Base-by-base conservation (phyloP, 1,140 invertebrate genomes). In the Nautilus pompilius region DNA sequence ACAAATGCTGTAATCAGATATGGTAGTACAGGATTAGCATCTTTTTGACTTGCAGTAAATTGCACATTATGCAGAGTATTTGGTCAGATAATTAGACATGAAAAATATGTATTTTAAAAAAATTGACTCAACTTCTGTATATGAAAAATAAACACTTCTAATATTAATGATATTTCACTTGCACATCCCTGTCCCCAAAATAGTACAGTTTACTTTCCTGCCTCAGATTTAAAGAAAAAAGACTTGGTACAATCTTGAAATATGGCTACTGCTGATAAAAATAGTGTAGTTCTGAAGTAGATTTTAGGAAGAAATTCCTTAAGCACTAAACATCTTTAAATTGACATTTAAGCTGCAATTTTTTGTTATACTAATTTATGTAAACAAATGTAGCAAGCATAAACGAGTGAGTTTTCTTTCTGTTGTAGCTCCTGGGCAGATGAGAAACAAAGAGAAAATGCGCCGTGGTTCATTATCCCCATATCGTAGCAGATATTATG, bases 361-460 rank as follows among this genome's bases (percentile, higher is more conserved):
- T 15, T 22, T 22, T 58, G 0, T 13, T 60, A 29, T 49, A 49
- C 17, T 53, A 51, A 15, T 17, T 20, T 36, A 36, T 26, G n/a
- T n/a, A 33, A 5, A 17, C 20, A 34, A 17, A 36, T 58, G 34
- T 28, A 20, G 10, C 13, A 49, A 5, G 20, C 4, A 13, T 49
- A 2, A 10, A 20, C 8, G 48, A 15, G 20, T 49, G 26, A 15
- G 0, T 33, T 33, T 33, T 53, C 20, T 54, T 51, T 33, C 3
- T 56, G 24, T 58, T 60, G 8, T 45, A 73, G 71, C 71, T 8
- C 69, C 71, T 34, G 63, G 61, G 32, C 75, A 77, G 57, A 77
- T 77, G 75, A 71, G 71, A 63, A n/a, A 33, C 29, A 75, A 75
- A 53, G 74, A 76, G 36, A 51, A 70, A n/a, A 34, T 49, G 10